These are phyloP conservation scores for Smittia sp. DNA, from an alignment of 2,888 invertebrate species.

Conservation along the genomic window DNA sequence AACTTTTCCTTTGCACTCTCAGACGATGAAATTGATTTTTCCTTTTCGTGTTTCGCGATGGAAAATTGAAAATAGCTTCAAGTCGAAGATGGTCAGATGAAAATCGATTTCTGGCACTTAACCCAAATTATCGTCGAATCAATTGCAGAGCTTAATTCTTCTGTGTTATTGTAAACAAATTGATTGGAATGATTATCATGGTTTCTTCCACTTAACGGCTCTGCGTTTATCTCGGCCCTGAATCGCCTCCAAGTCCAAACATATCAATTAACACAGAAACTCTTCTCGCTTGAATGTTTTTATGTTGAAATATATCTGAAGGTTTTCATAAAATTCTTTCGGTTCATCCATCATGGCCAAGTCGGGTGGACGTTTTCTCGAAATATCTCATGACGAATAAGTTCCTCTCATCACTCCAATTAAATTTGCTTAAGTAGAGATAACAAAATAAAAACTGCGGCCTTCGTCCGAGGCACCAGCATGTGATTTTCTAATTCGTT, in stretches of 20 bases:
- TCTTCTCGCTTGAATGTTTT: neutral
- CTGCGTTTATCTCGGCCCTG: neutral
- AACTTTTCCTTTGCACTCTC: slow-evolving; percentile 13
- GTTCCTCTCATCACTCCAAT: too few relatives aligned
- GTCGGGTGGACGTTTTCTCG: too few relatives aligned
- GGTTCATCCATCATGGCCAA: too few relatives aligned
- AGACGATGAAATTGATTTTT: slow-evolving; percentile 40
- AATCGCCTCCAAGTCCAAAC: neutral
- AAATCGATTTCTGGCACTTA: slow-evolving; percentile 39
- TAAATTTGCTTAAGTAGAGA: too few relatives aligned
- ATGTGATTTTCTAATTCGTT: slow-evolving; percentile 1
- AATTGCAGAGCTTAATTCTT: neutral
- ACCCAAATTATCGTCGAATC: slow-evolving; percentile 36
- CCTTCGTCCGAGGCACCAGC: neutral
- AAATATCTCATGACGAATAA: too few relatives aligned
- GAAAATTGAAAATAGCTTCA: neutral
- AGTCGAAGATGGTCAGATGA: neutral
- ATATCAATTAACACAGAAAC: slow-evolving; percentile 32
- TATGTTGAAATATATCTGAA: too few relatives aligned
- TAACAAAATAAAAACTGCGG: too few relatives aligned
- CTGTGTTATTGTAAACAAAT: slow-evolving; percentile 37
- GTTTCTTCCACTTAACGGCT: neutral
- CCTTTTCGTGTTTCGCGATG: neutral
- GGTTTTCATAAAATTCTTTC: too few relatives aligned
- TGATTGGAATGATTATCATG: slow-evolving; percentile 19